A percentile compares a stretch with the other conserved stretches of the same genome.
phyloP scores from a whole-genome alignment of 1,140 invertebrate species.

The Theocolax elegans region DNA sequence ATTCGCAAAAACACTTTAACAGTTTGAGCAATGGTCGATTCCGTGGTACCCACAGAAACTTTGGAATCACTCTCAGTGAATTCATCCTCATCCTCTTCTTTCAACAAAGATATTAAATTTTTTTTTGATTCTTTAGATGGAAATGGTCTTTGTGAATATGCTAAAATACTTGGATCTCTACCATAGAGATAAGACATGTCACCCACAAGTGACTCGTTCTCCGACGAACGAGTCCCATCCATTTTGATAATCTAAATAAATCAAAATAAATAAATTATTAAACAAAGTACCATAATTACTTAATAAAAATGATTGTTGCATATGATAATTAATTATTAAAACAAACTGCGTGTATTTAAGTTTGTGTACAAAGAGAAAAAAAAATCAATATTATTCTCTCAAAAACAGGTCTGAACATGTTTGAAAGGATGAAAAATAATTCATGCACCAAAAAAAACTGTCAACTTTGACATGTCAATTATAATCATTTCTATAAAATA shows the following conservation, averaged over 20 bases:
- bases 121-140: slow-evolving; percentile 49
- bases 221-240: slow-evolving; percentile 23
- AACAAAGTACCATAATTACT: no score
- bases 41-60: slow-evolving; percentile 16
- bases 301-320: no score
- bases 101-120: slow-evolving; percentile 57
- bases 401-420: no score
- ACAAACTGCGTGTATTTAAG: no score
- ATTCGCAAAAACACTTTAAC: slow-evolving; percentile 70
- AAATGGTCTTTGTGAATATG: slow-evolving; percentile 55
- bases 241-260: slow-evolving; percentile 19
- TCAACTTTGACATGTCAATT: no score
- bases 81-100: slow-evolving; percentile 48
- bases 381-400: no score
- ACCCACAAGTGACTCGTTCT: slow-evolving; percentile 30
- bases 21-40: slow-evolving; percentile 46
- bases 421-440: no score
- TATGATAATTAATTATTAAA: no score
- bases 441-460: no score
- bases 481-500: no score
- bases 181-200: slow-evolving; percentile 60
- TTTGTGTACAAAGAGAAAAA: no score
- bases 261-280: not conserved
- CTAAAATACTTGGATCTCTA: slow-evolving; percentile 64
- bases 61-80: slow-evolving; percentile 3